Evolutionary conservation across 2,888 invertebrate genomes (phyloP).

Genomic region (Scrobipalpa costella): DNA sequence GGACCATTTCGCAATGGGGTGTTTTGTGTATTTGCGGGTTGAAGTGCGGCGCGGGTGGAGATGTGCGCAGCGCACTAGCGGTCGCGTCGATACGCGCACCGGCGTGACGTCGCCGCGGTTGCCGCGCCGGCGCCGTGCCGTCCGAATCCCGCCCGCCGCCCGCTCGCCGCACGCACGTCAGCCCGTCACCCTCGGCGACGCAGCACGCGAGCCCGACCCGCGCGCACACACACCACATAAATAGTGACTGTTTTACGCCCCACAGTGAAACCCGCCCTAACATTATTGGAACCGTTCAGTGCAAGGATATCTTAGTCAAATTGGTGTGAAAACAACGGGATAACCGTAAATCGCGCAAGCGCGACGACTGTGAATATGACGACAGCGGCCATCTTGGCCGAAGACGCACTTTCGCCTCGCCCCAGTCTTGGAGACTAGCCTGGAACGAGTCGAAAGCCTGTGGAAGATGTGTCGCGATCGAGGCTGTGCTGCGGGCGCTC

Average conservation of each 20-base stretch:
- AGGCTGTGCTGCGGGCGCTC: conserved; percentile 63
- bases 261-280: conserved; percentile 31
- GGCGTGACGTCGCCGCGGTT: conserved; percentile 63
- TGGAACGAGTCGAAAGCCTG: conserved; percentile 50
- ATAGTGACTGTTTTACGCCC: conserved; percentile 49
- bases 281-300: conserved; percentile 41
- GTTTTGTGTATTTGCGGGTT: conserved; percentile 65
- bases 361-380: conserved; percentile 71
- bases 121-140: conserved; percentile 50
- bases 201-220: conserved; percentile 47
- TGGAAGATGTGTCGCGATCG: conserved; percentile 62
- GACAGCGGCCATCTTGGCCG: conserved; percentile 78
- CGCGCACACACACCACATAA: conserved; percentile 38
- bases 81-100: conserved; percentile 66
- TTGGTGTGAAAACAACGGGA: conserved; percentile 75
- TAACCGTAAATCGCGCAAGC: conserved; percentile 72
- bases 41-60: conserved; percentile 57
- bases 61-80: conserved; percentile 43
- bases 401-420: conserved; percentile 78
- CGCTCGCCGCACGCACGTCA: conserved; percentile 53
- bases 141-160: conserved; percentile 24
- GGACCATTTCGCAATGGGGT: conserved; percentile 60
- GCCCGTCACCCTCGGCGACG: conserved; percentile 52
- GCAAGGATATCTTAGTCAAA: conserved; percentile 43
- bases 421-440: conserved; percentile 69